These are phyloP conservation scores for Lucilia sericata DNA, from an alignment of 1,140 invertebrate species.

Conservation along the genomic window DNA sequence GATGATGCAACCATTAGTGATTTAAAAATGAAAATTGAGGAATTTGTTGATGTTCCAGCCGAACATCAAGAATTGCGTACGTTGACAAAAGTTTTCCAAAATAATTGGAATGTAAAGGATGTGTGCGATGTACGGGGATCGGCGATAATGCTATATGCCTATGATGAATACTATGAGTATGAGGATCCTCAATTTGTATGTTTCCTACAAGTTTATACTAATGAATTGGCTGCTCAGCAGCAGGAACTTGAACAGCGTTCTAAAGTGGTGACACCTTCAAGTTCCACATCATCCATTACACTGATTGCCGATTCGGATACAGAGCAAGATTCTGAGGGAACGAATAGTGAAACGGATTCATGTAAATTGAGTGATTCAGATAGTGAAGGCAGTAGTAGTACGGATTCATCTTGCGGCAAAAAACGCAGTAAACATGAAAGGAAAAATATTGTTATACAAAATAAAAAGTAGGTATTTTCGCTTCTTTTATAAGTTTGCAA, in stretches of 20 bases:
- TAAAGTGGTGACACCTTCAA: background rate
- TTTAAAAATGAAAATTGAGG: constrained; percentile 29
- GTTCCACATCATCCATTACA: constrained; percentile 1
- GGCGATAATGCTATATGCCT: constrained; percentile 36
- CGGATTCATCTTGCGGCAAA: background rate
- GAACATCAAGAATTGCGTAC: constrained; percentile 9
- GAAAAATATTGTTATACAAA: background rate
- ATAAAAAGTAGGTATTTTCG: background rate
- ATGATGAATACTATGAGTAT: background rate
- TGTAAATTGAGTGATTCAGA: background rate
- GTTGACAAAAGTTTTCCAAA: background rate
- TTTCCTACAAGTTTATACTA: constrained; percentile 28
- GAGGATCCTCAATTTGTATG: constrained; percentile 22
- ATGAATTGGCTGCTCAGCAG: constrained; percentile 25
- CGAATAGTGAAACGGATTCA: background rate
- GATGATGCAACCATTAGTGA: background rate
- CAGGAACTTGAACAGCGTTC: background rate
- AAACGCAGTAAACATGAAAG: background rate
- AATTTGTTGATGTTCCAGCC: constrained; percentile 28
- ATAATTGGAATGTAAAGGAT: background rate
- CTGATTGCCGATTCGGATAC: background rate
- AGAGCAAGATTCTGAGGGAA: background rate
- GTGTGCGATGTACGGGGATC: background rate
- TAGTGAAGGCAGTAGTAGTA: background rate
- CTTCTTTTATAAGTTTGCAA: too few relatives aligned